These are phyloP conservation scores for Sarcoramphus papa DNA, from an alignment of 2,797 vertebrate genomes.

Conservation along the genomic window DNA sequence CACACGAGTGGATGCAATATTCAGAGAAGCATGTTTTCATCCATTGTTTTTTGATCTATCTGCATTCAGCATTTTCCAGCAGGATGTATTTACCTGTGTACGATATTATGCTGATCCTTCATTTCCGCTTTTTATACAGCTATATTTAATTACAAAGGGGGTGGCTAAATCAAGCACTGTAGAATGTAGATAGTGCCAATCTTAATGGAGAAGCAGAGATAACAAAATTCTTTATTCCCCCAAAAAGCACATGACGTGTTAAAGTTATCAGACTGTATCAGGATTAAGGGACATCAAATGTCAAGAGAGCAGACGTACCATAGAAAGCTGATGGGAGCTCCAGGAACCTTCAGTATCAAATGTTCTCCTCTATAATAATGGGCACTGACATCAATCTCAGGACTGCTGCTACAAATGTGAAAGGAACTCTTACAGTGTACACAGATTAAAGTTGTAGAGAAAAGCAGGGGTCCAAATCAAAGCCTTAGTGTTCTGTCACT, in stretches of 20 bases:
- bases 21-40: not conserved
- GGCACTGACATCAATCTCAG: constrained; percentile 54
- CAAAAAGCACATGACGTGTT: constrained; percentile 32
- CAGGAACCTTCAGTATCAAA: constrained; percentile 66
- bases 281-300: constrained; percentile 64
- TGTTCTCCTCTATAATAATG: constrained; percentile 60
- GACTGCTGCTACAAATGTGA: constrained; percentile 65
- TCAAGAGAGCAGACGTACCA: constrained; percentile 66
- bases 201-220: constrained; percentile 32
- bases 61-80: not conserved
- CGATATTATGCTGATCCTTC: not conserved
- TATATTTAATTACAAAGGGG: not conserved
- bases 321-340: constrained; percentile 62
- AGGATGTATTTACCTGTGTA: not conserved
- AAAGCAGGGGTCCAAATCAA: constrained; percentile 68
- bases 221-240: constrained; percentile 37
- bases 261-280: constrained; percentile 69
- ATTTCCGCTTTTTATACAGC: not conserved
- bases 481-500: constrained; percentile 45
- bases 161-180: not conserved
- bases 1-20: not conserved
- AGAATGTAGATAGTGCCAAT: constrained; percentile 26
- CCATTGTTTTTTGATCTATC: not conserved
- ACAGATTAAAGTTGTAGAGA: constrained; percentile 66
- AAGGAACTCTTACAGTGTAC: constrained; percentile 54